Base-by-base conservation (phyloP, 35 echinoderm and acorn worm species). In the Lytechinus variegatus region DNA sequence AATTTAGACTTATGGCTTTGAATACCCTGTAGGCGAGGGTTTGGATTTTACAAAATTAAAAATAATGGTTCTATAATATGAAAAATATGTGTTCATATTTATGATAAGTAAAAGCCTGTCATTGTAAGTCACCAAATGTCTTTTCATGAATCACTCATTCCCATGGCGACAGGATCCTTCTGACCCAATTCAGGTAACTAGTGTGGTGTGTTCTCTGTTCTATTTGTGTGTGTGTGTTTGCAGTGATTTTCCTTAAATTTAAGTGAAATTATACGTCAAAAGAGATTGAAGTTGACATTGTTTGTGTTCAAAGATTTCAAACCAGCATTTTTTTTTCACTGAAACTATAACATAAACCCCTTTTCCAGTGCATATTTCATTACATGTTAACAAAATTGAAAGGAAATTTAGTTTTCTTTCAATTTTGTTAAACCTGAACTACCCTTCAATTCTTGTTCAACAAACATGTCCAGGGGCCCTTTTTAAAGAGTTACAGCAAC, bases 101-200 rank as follows among this genome's bases (percentile, higher is more conserved):
- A 71, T 44, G 33, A 44, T 71, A 71, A 79, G 66, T 79, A 21
- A 79, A 79, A n/a, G 21, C 16, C n/a, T 24, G n/a, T 79, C n/a
- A 24, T 24, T 79, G 5, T 24, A 79, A 79, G n/a, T 79, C 66
- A 79, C 14, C 21, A 24, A 24, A 79, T 79, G 21, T 24, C 66
- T n/a, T 79, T 90, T 90, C 52, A 52, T 93, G 54, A 54, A 53
- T 57, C 52, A 24, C 54, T 57, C 54, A 24, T 57, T 93, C 21
- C 27, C n/a, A 27, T 57, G 92, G 54, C 92, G 57, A 27, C 92
- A 93, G 92, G 92, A 93, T 57, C 92, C 92, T 16, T 55, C 92
- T n/a, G 92, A 93, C 55, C 92, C 92, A 54, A 24, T 93, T 10
- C 92, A 93, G 92, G 92, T 93, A 93, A 57, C 52, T 27, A 56